Base-by-base conservation (phyloP, 1,140 invertebrate species). In the Saccostrea glomerata region DNA sequence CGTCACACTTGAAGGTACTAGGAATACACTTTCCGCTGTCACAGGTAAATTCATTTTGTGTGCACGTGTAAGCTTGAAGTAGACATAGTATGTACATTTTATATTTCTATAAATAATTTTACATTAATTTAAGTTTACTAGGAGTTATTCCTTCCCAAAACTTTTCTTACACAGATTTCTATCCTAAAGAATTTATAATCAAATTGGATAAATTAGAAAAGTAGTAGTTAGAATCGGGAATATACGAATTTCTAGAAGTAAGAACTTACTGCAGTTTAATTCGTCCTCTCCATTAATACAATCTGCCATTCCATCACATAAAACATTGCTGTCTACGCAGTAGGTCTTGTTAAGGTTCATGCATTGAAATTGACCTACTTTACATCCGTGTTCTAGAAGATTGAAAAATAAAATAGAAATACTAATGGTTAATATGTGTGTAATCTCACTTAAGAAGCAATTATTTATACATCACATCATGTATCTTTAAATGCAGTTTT, bases 261-360 rank as follows among this genome's bases (percentile, higher is more conserved):
- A 47, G 9, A 6, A 58, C 84, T n/a, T 85, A 89, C 87, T n/a
- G 60, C 84, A 87, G 23, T 86, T 73, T 13, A 58, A 25, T 95
- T 99, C 98, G 94, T 99, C 98, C n/a, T 98, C 98, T 0, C 98
- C 98, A 94, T 99, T 98, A 0, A 98, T 97, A 94, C 98, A 99
- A 93, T 99, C 98, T 0, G 97, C 97, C 94, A 98, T 98, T 0
- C 98, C 98, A 94, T 99, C 98, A 94, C 98, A 99, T 0, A 98
- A 94, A 98, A 98, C 99, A 93, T 98, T 97, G 88, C 96, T 97
- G 0, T 98, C 98, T 87, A 99, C 99, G 94, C 98, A 99, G 36
- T 92, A 88, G 0, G n/a, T 82, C 85, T 70, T 83, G 40, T n/a
- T 36, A n/a, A 89, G 25, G 23, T 77, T 77, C 11, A 36, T 17